These are phyloP conservation scores for Phalacrocorax carbo DNA, from an alignment of 2,113 vertebrate species.

Conservation along the genomic window DNA sequence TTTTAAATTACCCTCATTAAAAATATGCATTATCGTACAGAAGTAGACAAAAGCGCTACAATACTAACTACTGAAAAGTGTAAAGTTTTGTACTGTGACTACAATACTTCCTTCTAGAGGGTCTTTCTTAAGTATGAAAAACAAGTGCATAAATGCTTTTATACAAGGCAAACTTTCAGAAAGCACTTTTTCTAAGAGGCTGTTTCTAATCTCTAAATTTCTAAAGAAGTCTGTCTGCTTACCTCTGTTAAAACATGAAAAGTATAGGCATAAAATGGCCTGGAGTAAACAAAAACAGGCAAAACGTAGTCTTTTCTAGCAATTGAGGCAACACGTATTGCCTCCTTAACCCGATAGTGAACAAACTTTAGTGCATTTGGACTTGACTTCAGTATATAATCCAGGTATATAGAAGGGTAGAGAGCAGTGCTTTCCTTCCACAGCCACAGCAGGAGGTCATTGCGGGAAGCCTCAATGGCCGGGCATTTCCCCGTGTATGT, in stretches of 20 bases:
- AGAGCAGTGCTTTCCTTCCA: constrained; percentile 89
- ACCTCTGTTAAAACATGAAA: constrained; percentile 87
- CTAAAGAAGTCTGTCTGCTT: constrained; percentile 26
- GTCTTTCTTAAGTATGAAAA: not conserved
- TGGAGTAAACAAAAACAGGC: constrained; percentile 89
- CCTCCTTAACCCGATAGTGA: constrained; percentile 87
- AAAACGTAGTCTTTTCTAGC: constrained; percentile 79
- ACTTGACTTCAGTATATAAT: constrained; percentile 83
- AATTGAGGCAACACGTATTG: constrained; percentile 84
- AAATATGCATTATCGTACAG: not conserved
- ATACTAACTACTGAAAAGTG: not conserved
- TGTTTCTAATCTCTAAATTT: not conserved
- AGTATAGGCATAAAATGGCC: constrained; percentile 89
- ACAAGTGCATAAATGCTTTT: not conserved
- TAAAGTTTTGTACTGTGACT: not conserved
- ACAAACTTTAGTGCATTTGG: constrained; percentile 87
- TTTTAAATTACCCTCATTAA: constrained; percentile 3
- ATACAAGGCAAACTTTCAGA: not conserved
- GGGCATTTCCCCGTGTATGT: constrained; percentile 87
- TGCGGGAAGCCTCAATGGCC: constrained; percentile 80
- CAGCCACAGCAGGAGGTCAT: constrained; percentile 87
- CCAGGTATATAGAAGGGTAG: constrained; percentile 88
- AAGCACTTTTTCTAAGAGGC: not conserved
- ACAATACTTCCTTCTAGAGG: not conserved
- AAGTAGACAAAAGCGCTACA: not conserved